Percentiles rank a stretch among this genome's conserved stretches.
Evolutionary conservation across 2,888 invertebrate species (phyloP).

Genomic region (Leptura quadrifasciata): DNA sequence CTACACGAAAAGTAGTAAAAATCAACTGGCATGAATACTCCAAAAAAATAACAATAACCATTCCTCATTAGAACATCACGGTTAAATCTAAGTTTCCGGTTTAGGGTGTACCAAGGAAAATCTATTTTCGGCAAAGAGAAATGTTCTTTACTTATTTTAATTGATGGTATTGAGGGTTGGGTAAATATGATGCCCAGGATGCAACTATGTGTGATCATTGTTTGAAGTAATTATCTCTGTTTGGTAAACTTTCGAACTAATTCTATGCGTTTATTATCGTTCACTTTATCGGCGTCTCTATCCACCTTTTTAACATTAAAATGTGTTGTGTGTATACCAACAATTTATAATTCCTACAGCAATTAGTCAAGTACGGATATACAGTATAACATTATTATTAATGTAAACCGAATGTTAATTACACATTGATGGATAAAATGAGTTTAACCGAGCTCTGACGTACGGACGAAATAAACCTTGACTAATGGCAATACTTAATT

Average conservation of each 20-base stretch:
- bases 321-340: conserved; percentile 28
- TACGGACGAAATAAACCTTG: conserved; percentile 40
- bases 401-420: conserved; percentile 43
- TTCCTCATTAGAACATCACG: too few species aligned
- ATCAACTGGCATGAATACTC: too few species aligned
- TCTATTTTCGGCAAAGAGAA: too few species aligned
- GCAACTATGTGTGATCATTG: too few species aligned
- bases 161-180: too few species aligned
- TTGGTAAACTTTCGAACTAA: neutral
- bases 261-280: neutral
- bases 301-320: conserved; percentile 26
- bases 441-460: conserved; percentile 24
- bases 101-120: too few species aligned
- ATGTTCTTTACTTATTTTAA: too few species aligned
- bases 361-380: conserved; percentile 41
- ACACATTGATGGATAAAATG: conserved; percentile 34
- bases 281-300: neutral
- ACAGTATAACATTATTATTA: conserved; percentile 42
- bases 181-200: too few species aligned
- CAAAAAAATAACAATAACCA: too few species aligned
- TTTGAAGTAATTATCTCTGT: neutral
- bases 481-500: conserved; percentile 41
- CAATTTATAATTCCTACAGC: conserved; percentile 34
- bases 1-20: too few species aligned
- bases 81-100: too few species aligned